phyloP scores from a whole-genome alignment of 2,113 vertebrate genomes.

The Psittacula cyanocephala region DNA sequence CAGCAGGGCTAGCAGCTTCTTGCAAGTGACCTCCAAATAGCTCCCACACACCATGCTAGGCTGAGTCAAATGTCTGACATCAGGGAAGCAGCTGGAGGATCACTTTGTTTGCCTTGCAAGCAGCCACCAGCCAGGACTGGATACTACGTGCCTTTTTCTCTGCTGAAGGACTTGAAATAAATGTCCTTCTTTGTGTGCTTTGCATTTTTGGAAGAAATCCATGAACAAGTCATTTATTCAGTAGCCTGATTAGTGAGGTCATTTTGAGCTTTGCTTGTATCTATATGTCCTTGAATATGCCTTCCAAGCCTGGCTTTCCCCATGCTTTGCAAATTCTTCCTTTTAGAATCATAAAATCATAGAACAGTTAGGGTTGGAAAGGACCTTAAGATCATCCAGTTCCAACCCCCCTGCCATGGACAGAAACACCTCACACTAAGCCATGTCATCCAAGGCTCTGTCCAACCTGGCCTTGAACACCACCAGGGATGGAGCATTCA shows the following conservation, averaged over 20 bases:
- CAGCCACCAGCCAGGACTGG: background rate
- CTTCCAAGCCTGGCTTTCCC: background rate
- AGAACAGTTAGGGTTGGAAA: too few species aligned
- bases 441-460: too few species aligned
- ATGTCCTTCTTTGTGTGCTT: background rate
- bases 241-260: background rate
- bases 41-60: background rate
- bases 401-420: too few species aligned
- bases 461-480: too few species aligned
- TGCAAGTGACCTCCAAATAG: background rate
- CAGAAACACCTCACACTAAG: too few species aligned
- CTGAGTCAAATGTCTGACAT: background rate
- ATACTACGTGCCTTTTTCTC: background rate
- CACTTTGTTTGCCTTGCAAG: background rate
- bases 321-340: background rate
- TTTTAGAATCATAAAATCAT: background rate
- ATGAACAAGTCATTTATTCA: background rate
- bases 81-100: slow-evolving; percentile 1
- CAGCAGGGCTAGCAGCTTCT: background rate
- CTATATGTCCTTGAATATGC: background rate
- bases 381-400: too few species aligned
- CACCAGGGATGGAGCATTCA: too few species aligned
- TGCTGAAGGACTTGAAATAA: background rate
- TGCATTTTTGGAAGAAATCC: slow-evolving; percentile 2
- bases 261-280: background rate